Evolutionary conservation across 2,888 invertebrate species (phyloP), one percentile per base, ranked within the genome.

Genomic region (Myathropa florea): DNA sequence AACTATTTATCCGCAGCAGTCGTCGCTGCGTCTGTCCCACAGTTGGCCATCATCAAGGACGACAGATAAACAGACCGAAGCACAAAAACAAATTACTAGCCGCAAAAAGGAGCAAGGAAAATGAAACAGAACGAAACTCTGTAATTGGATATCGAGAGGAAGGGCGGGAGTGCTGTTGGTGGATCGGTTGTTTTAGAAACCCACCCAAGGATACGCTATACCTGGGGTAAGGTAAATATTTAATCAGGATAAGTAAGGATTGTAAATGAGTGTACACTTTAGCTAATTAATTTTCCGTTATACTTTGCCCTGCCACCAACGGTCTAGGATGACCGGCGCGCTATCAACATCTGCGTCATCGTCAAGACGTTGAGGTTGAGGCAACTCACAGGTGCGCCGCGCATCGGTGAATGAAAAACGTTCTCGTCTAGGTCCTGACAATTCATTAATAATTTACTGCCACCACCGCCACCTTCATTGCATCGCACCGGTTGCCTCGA

Each of bases 181-280:
- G 18, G 18, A 6, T 1, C 12, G 4, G 70, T 70, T 75, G 64
- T 64, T 79, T 67, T 33, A 57, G 61, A 57, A 78, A 57, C 63
- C 61, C 39, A 46, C 23, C 59, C 53, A 18, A 60, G 24, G 18
- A 33, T 60, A 36, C 28, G n/a, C 39, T 39, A 26, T 2, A 28
- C 26, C 21, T 55, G 57, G 18, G 46, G 46, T 7, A 46, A 78
- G 60, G 86, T 86, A 83, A 86, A 83, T 83, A 83, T 86, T 86
- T 86, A 86, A 86, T 86, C 86, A 86, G 86, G 78, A 78, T 86
- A 86, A 86, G 86, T 86, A 83, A 78, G 73, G 82, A 86, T 86
- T 83, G 83, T 83, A 83, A 86, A 83, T 83, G 86, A 86, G 82
- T 75, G 78, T 86, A 83, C 83, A 86, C 86, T 86, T 82, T 71